Conservation (phyloP, 2,113 vertebrate genomes). For the Pedetes capensis region DNA sequence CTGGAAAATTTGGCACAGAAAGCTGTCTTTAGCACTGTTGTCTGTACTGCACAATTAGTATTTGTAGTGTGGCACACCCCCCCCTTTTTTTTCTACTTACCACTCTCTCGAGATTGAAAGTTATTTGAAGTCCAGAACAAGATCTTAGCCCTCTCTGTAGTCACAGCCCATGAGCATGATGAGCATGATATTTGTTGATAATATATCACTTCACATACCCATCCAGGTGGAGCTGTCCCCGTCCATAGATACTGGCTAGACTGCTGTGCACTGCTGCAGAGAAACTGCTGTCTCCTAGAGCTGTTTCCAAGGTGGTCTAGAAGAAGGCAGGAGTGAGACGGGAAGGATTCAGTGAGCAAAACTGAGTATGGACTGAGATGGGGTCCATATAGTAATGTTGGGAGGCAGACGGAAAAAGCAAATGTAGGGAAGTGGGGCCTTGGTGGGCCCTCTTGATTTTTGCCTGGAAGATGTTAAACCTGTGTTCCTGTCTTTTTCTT, state of each 20-base stretch:
- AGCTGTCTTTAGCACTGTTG: neutral
- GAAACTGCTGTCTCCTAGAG: neutral
- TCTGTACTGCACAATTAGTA: neutral
- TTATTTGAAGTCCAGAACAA: neutral
- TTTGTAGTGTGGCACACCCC: neutral
- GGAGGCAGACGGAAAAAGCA: neutral
- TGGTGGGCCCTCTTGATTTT: neutral
- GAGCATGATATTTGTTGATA: neutral
- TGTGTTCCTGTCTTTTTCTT: neutral
- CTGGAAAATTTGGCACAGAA: neutral
- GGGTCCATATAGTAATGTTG: neutral
- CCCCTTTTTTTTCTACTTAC: neutral
- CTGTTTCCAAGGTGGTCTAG: neutral
- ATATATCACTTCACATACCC: neutral
- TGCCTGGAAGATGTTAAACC: neutral
- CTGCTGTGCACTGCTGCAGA: neutral
- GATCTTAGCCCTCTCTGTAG: neutral
- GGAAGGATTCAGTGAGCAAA: neutral
- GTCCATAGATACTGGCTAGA: slow-evolving; percentile 6
- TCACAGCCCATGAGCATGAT: neutral
- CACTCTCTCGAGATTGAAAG: neutral
- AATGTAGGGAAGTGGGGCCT: neutral
- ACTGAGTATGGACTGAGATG: neutral
- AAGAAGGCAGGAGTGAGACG: neutral
- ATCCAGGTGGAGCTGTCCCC: neutral